Percentiles rank a stretch among this genome's conserved stretches.
These are phyloP conservation scores for Excalfactoria chinensis DNA, from an alignment of 2,113 vertebrate species.

Conservation along the genomic window DNA sequence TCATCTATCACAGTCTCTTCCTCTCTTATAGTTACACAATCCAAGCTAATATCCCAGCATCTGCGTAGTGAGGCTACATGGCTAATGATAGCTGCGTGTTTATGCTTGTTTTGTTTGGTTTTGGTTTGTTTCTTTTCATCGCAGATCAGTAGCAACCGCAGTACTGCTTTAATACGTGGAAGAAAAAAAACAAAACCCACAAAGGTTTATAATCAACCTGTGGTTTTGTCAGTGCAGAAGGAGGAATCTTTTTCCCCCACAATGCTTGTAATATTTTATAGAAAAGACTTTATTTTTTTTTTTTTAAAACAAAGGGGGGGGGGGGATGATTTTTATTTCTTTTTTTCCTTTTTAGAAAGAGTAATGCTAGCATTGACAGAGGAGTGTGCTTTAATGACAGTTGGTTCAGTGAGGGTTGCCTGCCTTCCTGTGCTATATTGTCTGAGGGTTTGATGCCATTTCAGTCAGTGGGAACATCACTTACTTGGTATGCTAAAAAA, in stretches of 20 bases:
- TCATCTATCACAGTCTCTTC: conserved; percentile 21
- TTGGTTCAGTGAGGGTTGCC: conserved; percentile 25
- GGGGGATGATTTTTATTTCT: neutral
- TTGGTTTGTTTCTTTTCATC: conserved; percentile 17
- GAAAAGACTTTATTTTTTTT: conserved; percentile 28
- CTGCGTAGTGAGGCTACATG: neutral
- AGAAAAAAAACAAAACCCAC: neutral
- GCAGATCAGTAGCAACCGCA: conserved; percentile 1
- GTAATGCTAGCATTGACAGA: conserved; percentile 41
- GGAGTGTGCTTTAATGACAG: conserved; percentile 68
- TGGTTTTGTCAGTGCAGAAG: conserved; percentile 43
- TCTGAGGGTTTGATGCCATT: conserved; percentile 48
- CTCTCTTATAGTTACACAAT: conserved; percentile 12
- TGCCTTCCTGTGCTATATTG: conserved; percentile 21
- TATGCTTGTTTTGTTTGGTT: neutral
- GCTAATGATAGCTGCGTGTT: neutral
- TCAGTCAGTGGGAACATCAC: neutral
- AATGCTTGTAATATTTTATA: conserved; percentile 72
- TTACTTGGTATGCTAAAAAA: neutral
- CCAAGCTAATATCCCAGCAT: conserved; percentile 47
- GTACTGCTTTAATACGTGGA: neutral
- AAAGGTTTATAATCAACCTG: neutral
- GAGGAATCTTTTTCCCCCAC: neutral
- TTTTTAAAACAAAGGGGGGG: too few species aligned
- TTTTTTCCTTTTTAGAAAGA: neutral